phyloP scores from a whole-genome alignment of 1,140 invertebrate genomes.

The Leptonema lineaticorne region DNA sequence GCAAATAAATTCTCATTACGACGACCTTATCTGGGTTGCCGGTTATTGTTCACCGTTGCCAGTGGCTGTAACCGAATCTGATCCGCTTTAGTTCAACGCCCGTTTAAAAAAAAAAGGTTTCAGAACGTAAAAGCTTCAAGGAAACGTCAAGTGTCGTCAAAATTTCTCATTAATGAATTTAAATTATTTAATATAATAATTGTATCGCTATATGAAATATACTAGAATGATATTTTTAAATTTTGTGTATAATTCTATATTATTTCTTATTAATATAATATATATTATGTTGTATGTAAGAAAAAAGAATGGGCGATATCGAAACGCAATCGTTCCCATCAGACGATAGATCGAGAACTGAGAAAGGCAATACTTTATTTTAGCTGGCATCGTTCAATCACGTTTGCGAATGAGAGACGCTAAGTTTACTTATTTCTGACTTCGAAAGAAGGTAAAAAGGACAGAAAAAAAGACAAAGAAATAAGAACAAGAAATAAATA shows the following conservation, averaged over 20 bases:
- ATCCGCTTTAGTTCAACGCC: background rate
- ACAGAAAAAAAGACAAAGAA: background rate
- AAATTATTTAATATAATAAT: too few relatives aligned
- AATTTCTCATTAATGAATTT: too few relatives aligned
- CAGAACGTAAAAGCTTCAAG: background rate
- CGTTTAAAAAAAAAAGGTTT: background rate
- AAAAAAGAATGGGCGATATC: constrained; percentile 35
- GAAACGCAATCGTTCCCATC: constrained; percentile 36
- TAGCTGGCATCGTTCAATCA: constrained; percentile 38
- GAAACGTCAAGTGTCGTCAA: background rate
- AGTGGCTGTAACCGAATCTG: background rate
- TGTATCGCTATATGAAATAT: too few relatives aligned
- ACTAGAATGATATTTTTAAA: too few relatives aligned
- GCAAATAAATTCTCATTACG: constrained; percentile 29
- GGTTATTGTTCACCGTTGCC: constrained; percentile 22
- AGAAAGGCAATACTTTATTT: constrained; percentile 36
- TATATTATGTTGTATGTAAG: too few relatives aligned
- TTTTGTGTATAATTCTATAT: too few relatives aligned
- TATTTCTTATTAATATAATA: too few relatives aligned
- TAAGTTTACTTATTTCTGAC: background rate
- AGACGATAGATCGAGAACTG: constrained; percentile 2
- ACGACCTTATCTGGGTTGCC: constrained; percentile 18
- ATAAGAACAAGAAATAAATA: background rate
- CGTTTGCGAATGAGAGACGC: background rate
- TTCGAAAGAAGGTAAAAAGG: background rate